A percentile compares a stretch with the other conserved stretches of the same genome.
Evolutionary conservation across 53 echinoderm and acorn worm species (phyloP).

Genomic region (Holothuria leucospilota): DNA sequence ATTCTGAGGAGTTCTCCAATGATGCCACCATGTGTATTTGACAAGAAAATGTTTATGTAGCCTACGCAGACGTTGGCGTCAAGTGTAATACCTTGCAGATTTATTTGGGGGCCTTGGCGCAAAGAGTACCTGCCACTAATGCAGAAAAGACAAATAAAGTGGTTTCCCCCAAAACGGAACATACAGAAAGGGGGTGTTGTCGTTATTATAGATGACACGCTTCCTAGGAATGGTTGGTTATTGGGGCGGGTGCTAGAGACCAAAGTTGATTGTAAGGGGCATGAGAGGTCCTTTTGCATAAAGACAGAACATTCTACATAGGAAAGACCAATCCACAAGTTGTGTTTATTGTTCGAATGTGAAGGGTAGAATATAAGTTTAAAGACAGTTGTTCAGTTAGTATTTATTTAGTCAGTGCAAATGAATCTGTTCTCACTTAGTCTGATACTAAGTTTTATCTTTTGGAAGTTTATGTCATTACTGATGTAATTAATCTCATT

Average conservation of each 20-base stretch:
- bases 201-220: conserved; percentile 17
- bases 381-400: too few species aligned
- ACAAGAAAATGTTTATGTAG: conserved; percentile 6
- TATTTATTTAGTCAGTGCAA: too few species aligned
- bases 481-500: too few species aligned
- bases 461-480: too few species aligned
- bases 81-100: too few species aligned
- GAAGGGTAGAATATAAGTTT: not conserved
- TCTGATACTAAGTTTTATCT: too few species aligned
- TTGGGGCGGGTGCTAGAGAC: conserved; percentile 53
- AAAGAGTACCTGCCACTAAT: conserved; percentile 58
- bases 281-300: conserved; percentile 60
- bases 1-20: not conserved
- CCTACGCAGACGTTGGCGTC: too few species aligned
- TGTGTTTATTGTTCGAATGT: too few species aligned
- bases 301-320: conserved; percentile 56
- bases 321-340: conserved; percentile 62
- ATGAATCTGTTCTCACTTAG: too few species aligned
- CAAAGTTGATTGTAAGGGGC: conserved; percentile 44
- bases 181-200: conserved; percentile 44
- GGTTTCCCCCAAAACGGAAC: conserved; percentile 36
- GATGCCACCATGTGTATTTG: conserved; percentile 47
- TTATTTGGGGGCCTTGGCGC: conserved; percentile 54
- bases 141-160: conserved; percentile 60
- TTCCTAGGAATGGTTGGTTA: too few species aligned